Percentiles rank a stretch among this genome's conserved stretches.
These are phyloP conservation scores for Pteronura brasiliensis DNA, from an alignment of 2,113 vertebrate species.

Conservation along the genomic window DNA sequence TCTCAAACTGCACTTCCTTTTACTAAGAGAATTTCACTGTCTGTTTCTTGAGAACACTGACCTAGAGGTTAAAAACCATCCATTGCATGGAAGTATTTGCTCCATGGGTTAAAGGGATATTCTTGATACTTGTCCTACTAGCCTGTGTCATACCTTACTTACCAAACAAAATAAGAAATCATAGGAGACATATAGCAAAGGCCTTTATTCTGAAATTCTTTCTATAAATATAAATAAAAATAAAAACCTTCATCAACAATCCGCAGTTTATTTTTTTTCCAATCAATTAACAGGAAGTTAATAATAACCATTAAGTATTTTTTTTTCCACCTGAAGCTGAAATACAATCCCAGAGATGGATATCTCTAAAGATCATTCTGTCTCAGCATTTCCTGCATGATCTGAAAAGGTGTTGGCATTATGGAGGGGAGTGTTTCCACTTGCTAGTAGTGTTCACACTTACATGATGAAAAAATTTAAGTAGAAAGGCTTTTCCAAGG, in stretches of 20 bases:
- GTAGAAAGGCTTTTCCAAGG: neutral
- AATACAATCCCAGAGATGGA: neutral
- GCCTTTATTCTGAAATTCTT: neutral
- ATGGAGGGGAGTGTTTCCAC: neutral
- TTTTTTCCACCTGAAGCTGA: neutral
- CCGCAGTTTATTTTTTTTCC: neutral
- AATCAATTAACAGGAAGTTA: neutral
- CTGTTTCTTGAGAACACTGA: neutral
- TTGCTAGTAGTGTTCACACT: neutral
- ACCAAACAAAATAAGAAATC: constrained; percentile 6
- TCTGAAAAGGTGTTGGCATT: neutral
- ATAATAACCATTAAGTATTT: neutral
- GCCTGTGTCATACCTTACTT: neutral
- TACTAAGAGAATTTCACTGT: neutral
- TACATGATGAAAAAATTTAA: neutral
- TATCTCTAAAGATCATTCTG: neutral
- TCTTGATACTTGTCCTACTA: neutral
- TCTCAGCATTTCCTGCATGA: neutral
- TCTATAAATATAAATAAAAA: neutral
- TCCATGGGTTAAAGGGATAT: neutral
- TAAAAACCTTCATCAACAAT: neutral
- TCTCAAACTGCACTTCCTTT: neutral
- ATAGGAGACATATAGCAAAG: neutral
- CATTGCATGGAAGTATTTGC: neutral
- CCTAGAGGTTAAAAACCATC: neutral